Evolutionary conservation across 2,888 invertebrate species (phyloP).

Genomic region (Caenorhabditis afra): DNA sequence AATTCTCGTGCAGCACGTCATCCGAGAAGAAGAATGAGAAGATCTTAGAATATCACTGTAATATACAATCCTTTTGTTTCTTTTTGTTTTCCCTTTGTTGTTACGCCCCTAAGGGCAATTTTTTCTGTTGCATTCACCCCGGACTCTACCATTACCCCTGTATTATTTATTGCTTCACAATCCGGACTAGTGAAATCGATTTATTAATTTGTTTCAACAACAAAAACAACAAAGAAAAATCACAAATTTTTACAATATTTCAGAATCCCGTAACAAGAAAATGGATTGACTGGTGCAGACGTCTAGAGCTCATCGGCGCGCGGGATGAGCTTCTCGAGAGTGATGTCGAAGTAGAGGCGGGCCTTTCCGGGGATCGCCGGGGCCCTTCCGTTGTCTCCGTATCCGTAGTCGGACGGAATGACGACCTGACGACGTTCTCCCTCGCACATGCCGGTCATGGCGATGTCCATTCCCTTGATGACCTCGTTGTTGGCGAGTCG

Average conservation of each 20-base stretch:
- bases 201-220: conserved; percentile 43
- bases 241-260: conserved; percentile 20
- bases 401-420: conserved; percentile 77
- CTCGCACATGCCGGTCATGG: conserved; percentile 80
- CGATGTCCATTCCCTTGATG: conserved; percentile 79
- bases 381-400: conserved; percentile 78
- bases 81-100: not conserved
- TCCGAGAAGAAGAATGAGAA: not conserved
- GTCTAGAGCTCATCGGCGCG: conserved; percentile 78
- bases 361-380: conserved; percentile 79
- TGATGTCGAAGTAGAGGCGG: conserved; percentile 79
- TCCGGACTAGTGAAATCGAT: conserved; percentile 34
- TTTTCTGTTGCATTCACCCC: conserved; percentile 2
- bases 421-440: conserved; percentile 79
- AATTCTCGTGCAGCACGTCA: conserved; percentile 2
- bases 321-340: conserved; percentile 77
- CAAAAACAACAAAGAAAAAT: conserved; percentile 45
- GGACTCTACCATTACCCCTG: not conserved
- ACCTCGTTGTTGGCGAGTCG: conserved; percentile 75
- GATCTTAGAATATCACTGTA: not conserved
- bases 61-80: not conserved
- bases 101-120: not conserved
- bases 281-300: not conserved
- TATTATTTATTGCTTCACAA: not conserved
- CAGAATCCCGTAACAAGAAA: conserved; percentile 38